Evolutionary conservation across 2,113 vertebrate species (phyloP), one percentile per base, ranked within the genome.

Genomic region (Tachysurus fulvidraco): DNA sequence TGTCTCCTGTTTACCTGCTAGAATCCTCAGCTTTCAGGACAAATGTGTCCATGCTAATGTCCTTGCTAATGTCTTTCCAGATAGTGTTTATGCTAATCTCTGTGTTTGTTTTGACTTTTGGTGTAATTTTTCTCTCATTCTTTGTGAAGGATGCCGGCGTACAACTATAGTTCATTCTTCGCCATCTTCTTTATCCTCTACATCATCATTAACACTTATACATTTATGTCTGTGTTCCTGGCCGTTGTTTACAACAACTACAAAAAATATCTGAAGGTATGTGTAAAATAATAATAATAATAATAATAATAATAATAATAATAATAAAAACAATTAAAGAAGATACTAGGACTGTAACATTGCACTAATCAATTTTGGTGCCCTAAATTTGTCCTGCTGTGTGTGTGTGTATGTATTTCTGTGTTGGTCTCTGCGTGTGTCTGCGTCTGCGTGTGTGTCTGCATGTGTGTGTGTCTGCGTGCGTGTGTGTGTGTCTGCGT

Each of bases 161-260:
- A 98, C 92, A 95, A 98, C 90, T 90, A 92, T 92, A 96, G 92
- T 67, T 92, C 93, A n/a, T 91, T 95, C 92, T 98, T 97, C 0
- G 93, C 95, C 44, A 73, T 97, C 83, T 99, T 97, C 94, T 99
- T 99, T 91, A 96, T 98, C 28, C 55, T 96, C 25, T 99, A 97
- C 52, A 96, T 97, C 91, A 93, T 98, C 14, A 83, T 98, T 93
- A 98, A 98, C 93, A 99, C 96, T 0, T 99, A 98, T 52, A 97
- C 98, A 92, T 99, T 99, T 94, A 98, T 98, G 98, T 98, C 98
- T 0, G 96, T 99, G 85, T 99, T 99, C 93, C 91, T 99, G 91
- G 98, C 97, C 0, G 97, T 99, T 13, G 96, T 99, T 60, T 99
- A 98, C 95, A 98, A 98, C 94, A 98, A 98, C 92, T 99, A 99